Evolutionary conservation across 1,140 invertebrate genomes (phyloP).

Genomic region (Heliconius himera): DNA sequence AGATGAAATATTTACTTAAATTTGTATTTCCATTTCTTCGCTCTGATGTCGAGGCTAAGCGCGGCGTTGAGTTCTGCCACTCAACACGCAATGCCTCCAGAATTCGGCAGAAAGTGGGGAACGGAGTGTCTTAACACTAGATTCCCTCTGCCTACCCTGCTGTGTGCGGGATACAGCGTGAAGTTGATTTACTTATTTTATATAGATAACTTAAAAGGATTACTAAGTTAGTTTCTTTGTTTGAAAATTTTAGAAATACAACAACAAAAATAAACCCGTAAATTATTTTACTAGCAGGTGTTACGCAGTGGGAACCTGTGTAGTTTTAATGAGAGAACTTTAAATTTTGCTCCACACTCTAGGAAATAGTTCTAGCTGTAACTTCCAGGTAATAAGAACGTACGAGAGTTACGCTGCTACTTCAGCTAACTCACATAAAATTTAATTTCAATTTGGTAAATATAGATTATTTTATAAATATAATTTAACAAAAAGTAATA

Average conservation of each 20-base stretch:
- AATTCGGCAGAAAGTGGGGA: too few species aligned
- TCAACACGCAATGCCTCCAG: too few species aligned
- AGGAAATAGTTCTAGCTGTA: background rate
- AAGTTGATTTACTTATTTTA: too few species aligned
- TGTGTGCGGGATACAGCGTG: too few species aligned
- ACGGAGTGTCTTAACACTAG: too few species aligned
- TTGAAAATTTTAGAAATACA: background rate
- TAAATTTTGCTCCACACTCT: background rate
- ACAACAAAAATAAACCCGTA: background rate
- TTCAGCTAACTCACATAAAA: slow-evolving; percentile 4
- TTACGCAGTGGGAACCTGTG: background rate
- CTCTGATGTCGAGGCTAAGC: too few species aligned
- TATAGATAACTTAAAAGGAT: background rate
- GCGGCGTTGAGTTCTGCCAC: too few species aligned
- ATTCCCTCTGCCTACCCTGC: too few species aligned
- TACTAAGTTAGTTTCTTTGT: background rate
- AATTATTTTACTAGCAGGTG: background rate
- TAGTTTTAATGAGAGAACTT: slow-evolving; percentile 9
- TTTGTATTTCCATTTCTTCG: too few species aligned
- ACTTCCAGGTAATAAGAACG: slow-evolving; percentile 6
- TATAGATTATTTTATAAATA: background rate
- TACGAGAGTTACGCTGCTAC: background rate
- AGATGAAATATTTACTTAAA: too few species aligned
- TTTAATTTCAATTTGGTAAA: background rate
- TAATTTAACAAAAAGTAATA: background rate